Evolutionary conservation across 2,797 vertebrate species (phyloP).

Genomic region (Macroramphosus scolopax): DNA sequence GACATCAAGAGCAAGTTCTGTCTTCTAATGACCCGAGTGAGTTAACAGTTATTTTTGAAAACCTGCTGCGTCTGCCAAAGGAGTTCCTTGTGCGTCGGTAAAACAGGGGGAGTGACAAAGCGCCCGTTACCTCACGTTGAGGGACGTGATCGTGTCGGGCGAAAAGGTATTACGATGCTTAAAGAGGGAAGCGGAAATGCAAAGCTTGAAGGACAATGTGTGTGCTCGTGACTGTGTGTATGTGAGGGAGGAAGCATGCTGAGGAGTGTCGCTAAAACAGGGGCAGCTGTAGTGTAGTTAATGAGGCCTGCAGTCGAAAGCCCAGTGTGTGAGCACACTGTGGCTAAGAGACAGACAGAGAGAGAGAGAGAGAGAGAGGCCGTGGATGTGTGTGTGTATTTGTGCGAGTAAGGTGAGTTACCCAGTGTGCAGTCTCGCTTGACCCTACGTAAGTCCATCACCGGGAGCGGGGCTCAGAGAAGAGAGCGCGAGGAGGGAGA

Average conservation of each 20-base stretch:
- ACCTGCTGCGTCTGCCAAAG: too few species aligned
- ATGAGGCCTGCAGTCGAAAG: conserved; percentile 77
- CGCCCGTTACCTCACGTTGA: too few species aligned
- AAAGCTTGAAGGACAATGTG: conserved; percentile 43
- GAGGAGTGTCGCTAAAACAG: conserved; percentile 70
- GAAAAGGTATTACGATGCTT: conserved; percentile 1
- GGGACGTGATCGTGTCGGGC: too few species aligned
- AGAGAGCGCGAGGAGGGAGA: conserved; percentile 46
- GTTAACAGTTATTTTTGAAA: too few species aligned
- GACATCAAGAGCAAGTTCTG: too few species aligned
- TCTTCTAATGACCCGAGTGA: too few species aligned
- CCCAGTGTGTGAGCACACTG: conserved; percentile 60
- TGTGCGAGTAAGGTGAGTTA: conserved; percentile 67
- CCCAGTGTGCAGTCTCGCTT: conserved; percentile 74
- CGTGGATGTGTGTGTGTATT: conserved; percentile 56
- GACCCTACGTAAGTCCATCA: conserved; percentile 75
- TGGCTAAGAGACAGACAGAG: conserved; percentile 17
- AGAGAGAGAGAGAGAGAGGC: conserved; percentile 39
- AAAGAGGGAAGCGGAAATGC: conserved; percentile 5
- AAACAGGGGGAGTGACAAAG: too few species aligned
- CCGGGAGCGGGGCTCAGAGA: conserved; percentile 72
- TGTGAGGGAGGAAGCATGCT: conserved; percentile 46
- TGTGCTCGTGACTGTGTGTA: conserved; percentile 21
- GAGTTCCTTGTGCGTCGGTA: too few species aligned
- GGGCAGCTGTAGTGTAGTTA: conserved; percentile 76